Percentiles rank a stretch among this genome's conserved stretches.
These are phyloP conservation scores for Tenthredo distinguenda DNA, from an alignment of 2,888 invertebrate species.

Conservation along the genomic window DNA sequence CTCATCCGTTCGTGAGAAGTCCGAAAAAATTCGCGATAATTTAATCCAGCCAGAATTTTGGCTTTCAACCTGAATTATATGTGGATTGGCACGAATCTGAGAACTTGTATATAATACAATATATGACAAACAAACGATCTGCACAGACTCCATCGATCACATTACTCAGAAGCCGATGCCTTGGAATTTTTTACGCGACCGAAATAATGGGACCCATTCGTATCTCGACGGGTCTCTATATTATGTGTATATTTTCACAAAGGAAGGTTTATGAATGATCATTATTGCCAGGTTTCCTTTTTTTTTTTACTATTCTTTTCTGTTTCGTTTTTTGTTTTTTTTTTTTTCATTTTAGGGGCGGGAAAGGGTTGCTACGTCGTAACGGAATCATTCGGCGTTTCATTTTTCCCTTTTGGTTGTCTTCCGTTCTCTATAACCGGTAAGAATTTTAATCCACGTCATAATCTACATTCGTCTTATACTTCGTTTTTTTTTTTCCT, in stretches of 20 bases:
- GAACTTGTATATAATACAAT: slow-evolving; percentile 16
- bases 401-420: neutral
- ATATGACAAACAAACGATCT: neutral
- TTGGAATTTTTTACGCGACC: slow-evolving; percentile 29
- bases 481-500: neutral
- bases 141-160: slow-evolving; percentile 24
- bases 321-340: neutral
- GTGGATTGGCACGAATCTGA: neutral
- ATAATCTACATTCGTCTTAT: neutral
- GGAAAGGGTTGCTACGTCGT: slow-evolving; percentile 19
- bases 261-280: slow-evolving; percentile 38
- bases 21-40: neutral
- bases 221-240: slow-evolving; percentile 43
- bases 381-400: slow-evolving; percentile 40
- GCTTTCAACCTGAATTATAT: neutral
- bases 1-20: slow-evolving; percentile 28
- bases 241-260: slow-evolving; percentile 32
- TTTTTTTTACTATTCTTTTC: neutral
- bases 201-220: slow-evolving; percentile 49
- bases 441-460: slow-evolving; percentile 13
- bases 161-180: slow-evolving; percentile 29
- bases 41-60: neutral
- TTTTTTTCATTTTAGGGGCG: neutral
- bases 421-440: slow-evolving; percentile 14
- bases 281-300: slow-evolving; percentile 1